Evolutionary conservation across 2,797 vertebrate species (phyloP).

Genomic region (Anguilla obscura): DNA sequence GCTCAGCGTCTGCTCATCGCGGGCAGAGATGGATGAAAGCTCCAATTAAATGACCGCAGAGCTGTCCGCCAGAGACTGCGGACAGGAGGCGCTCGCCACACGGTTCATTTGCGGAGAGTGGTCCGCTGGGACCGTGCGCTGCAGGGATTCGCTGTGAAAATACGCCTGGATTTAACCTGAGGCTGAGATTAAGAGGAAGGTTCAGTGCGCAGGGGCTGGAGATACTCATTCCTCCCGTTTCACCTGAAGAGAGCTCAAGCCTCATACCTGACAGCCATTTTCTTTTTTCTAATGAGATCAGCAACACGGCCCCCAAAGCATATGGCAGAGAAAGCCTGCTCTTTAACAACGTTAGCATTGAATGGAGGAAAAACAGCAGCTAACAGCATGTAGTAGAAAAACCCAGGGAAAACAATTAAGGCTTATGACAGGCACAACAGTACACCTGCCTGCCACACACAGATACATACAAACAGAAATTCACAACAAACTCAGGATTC

Average conservation of each 20-base stretch:
- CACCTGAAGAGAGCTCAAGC: background rate
- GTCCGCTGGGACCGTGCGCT: background rate
- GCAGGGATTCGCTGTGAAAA: background rate
- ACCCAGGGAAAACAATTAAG: slow-evolving; percentile 8
- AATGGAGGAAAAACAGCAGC: background rate
- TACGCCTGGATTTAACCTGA: background rate
- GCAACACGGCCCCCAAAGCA: background rate
- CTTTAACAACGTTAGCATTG: background rate
- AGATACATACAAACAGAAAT: background rate
- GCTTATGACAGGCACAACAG: background rate
- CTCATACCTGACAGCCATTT: background rate
- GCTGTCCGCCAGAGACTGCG: background rate
- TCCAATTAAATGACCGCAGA: background rate
- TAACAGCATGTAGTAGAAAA: background rate
- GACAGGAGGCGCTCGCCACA: background rate
- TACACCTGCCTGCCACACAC: background rate
- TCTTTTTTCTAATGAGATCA: background rate
- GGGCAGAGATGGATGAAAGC: background rate
- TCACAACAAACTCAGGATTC: background rate
- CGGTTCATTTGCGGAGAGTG: background rate
- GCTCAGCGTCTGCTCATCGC: background rate
- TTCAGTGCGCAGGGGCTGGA: background rate
- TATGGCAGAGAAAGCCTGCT: background rate
- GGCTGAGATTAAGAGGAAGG: background rate
- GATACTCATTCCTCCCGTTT: background rate